Evolutionary conservation across 2,797 vertebrate genomes (phyloP), one percentile per base, ranked within the genome.

Genomic region (Chloroceryle inda): DNA sequence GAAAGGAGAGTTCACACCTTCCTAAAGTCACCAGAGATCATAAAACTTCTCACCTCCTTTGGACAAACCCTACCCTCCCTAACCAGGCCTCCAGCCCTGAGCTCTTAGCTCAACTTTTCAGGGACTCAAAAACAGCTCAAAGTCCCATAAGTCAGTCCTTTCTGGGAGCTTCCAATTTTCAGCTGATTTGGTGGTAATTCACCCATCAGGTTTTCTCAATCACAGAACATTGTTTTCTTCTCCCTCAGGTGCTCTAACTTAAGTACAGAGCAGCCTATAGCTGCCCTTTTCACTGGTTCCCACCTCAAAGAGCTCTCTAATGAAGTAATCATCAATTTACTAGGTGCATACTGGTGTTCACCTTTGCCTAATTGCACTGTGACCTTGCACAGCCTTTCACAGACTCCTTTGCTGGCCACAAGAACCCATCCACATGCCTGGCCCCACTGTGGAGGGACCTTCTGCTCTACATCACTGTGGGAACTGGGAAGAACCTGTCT

Each of bases 101-200:
- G 3, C 14, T 33, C 31, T 47, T 24, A 67, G 5, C 22, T 75
- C 24, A 38, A 0, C 29, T 37, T 33, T 76, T 55, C 21, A 61
- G 11, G 1, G 1, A 13, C 40, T 40, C 40, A 40, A 40, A 40
- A 13, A 31, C 47, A 2, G 1, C 21, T 61, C 45, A 20, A 67
- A 72, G 8, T 2, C 20, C 62, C 9, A 0, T 12, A 85, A 15
- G 40, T 24, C 62, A 29, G 1, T 3, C 24, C 10, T 63, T 19
- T 45, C 40, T 64, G 4, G 12, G 2, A 79, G 4, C 33, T 75
- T 58, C 56, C 35, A 33, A 35, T 71, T 92, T 90, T 93, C 37
- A 38, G 59, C 40, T 89, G 40, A 8, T n/a, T 85, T 53, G 52
- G 16, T 35, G 61, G 42, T n/a, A 23, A 58, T 83, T 85, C 76